These are phyloP conservation scores for Mechanitis mazaeus DNA, from an alignment of 2,888 invertebrate genomes.

Conservation along the genomic window DNA sequence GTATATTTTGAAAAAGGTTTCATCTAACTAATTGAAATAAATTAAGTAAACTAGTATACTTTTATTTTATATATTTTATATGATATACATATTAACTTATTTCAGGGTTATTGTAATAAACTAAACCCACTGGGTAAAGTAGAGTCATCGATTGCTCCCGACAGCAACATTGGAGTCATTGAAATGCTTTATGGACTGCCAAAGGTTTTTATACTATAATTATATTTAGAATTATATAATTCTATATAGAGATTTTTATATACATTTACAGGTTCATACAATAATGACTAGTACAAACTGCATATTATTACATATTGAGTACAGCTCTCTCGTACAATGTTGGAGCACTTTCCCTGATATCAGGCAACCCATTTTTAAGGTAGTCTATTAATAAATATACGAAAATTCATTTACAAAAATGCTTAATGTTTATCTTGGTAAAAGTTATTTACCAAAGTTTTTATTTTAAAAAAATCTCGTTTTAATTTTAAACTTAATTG, in stretches of 20 bases:
- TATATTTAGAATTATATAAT: no score
- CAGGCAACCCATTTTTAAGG: conserved; percentile 56
- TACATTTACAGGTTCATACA: conserved; percentile 57
- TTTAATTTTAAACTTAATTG: background rate
- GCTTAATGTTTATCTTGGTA: no score
- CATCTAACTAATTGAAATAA: background rate
- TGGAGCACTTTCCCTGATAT: conserved; percentile 71
- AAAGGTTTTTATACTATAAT: conserved; percentile 42
- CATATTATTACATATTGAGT: conserved; percentile 68
- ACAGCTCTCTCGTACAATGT: conserved; percentile 62
- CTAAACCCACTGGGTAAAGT: conserved; percentile 49
- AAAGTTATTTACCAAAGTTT: no score
- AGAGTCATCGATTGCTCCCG: conserved; percentile 50
- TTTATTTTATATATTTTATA: no score
- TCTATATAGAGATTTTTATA: no score
- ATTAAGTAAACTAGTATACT: background rate
- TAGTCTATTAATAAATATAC: conserved; percentile 23
- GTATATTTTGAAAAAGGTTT: conserved; percentile 66
- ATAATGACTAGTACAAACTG: conserved; percentile 72
- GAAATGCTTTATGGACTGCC: conserved; percentile 72
- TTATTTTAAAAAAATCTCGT: no score
- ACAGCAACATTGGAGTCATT: conserved; percentile 57
- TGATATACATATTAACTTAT: conserved; percentile 20
- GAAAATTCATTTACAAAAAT: no score
- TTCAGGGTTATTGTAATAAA: conserved; percentile 64